Base-by-base conservation (phyloP, 2,797 vertebrate genomes). In the Chaetodon trifasciatus region DNA sequence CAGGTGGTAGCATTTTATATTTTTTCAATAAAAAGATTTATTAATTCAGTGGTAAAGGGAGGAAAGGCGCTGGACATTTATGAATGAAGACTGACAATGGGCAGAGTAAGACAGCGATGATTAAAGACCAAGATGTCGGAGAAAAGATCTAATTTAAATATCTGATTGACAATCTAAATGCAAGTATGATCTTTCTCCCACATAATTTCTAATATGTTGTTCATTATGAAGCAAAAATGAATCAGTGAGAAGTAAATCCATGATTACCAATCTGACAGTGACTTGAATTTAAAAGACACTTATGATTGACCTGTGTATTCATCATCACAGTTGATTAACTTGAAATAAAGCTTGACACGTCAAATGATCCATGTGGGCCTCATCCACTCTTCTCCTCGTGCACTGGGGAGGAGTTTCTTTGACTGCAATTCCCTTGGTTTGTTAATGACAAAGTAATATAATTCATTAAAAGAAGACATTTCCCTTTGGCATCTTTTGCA, bases 211-310 rank as follows among this genome's bases (percentile, higher is more conserved):
- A 4, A 15, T 11, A 7, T 50, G 21, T 21, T 24, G 17, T 42
- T 77, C 32, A 67, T 37, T 37, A 12, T 39, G 3, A 69, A 47
- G 0, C 23, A 73, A 39, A 70, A 53, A 55, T 32, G 5, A 61
- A 74, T 77, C 24, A 39, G 13, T 32, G 32, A 56, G 8, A 57
- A 37, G 17, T 42, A 58, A 75, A 50, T 46, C 46, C 40, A 24
- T 19, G 9, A 60, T 56, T 49, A 63, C 52, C 17, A 52, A 42
- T 44, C 3, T 15, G 28, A 44, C 3, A 3, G 17, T 49, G n/a
- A 53, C 47, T 61, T 75, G 57, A 72, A 85, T 81, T 71, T 11
- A 56, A 66, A 85, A 66, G 6, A 46, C 52, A 46, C 21, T 66
- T 28, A 19, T 35, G 56, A 61, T 1, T 46, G 49, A 46, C 50